phyloP scores from a whole-genome alignment of 2,888 invertebrate species.

The Acrobasis repandana region DNA sequence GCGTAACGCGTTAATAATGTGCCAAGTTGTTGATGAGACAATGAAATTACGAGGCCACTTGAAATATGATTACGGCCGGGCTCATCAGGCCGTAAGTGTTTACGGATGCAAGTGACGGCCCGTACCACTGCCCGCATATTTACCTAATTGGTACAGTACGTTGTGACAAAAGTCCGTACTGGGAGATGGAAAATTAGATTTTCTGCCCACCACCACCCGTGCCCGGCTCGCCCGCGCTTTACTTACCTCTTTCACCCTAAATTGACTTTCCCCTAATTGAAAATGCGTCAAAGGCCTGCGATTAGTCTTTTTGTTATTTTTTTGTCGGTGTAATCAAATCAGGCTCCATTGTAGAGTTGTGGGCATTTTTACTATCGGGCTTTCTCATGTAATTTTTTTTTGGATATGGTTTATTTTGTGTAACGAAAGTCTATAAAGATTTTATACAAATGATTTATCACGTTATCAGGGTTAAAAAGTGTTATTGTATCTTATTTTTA shows the following conservation, averaged over 20 bases:
- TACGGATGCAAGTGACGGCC: slow-evolving; percentile 64
- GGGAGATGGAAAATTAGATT: slow-evolving; percentile 31
- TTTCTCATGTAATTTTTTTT: neutral
- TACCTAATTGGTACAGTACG: slow-evolving; percentile 74
- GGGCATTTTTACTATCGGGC: neutral
- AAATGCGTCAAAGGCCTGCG: slow-evolving; percentile 56
- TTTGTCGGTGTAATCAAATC: slow-evolving; percentile 25
- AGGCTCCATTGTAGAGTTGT: slow-evolving; percentile 27
- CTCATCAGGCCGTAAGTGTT: slow-evolving; percentile 66
- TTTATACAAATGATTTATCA: too few species aligned
- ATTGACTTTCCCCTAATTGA: slow-evolving; percentile 73
- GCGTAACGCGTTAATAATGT: slow-evolving; percentile 50
- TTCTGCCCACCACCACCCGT: slow-evolving; percentile 40
- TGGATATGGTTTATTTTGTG: neutral
- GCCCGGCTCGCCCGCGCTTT: slow-evolving; percentile 45
- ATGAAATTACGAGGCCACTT: slow-evolving; percentile 54
- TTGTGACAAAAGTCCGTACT: slow-evolving; percentile 73
- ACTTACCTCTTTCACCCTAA: slow-evolving; percentile 74
- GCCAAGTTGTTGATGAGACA: slow-evolving; percentile 51
- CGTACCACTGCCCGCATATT: slow-evolving; percentile 57
- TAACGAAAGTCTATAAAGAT: too few species aligned
- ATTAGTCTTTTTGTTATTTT: slow-evolving; percentile 47
- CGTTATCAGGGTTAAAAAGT: too few species aligned
- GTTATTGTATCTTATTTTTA: too few species aligned
- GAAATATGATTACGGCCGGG: slow-evolving; percentile 65